A percentile compares a stretch with the other conserved stretches of the same genome.
Evolutionary conservation across 2,888 invertebrate species (phyloP).

Genomic region (Eulithis prunata): DNA sequence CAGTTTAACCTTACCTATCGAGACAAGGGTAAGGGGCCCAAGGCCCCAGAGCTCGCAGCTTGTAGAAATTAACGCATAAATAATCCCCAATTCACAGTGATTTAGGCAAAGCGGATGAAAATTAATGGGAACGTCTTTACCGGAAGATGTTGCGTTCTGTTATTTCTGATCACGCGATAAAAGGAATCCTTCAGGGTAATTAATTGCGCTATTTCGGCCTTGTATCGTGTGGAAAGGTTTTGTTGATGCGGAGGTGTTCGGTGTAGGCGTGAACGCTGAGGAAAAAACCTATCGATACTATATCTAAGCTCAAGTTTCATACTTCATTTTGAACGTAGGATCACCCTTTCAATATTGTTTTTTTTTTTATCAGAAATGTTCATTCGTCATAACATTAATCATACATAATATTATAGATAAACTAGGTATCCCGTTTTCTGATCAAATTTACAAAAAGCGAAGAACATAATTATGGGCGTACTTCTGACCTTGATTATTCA

Average conservation of each 20-base stretch:
- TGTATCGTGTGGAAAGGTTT: conserved; percentile 23
- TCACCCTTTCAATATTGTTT: no score
- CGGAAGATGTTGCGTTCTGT: conserved; percentile 51
- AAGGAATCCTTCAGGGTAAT: conserved; percentile 52
- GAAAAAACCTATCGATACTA: not conserved
- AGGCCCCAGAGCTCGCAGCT: conserved; percentile 36
- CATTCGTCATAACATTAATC: no score
- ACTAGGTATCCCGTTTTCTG: no score
- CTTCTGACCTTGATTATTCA: no score
- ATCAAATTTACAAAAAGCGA: no score
- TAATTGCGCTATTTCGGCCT: conserved; percentile 44
- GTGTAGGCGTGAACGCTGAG: not conserved
- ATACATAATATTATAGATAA: no score
- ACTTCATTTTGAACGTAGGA: no score
- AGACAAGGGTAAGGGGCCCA: conserved; percentile 41
- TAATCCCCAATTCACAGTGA: conserved; percentile 53
- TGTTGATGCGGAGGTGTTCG: conserved; percentile 17
- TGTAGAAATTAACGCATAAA: conserved; percentile 42
- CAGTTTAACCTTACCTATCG: conserved; percentile 31
- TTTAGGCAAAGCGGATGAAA: conserved; percentile 62
- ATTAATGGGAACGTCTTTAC: conserved; percentile 58
- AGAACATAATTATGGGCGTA: no score
- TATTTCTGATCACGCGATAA: conserved; percentile 57
- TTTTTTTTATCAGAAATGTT: no score
- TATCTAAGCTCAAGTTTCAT: not conserved